Conservation (phyloP, 2,888 invertebrate genomes). For the Eupithecia pulchellata region DNA sequence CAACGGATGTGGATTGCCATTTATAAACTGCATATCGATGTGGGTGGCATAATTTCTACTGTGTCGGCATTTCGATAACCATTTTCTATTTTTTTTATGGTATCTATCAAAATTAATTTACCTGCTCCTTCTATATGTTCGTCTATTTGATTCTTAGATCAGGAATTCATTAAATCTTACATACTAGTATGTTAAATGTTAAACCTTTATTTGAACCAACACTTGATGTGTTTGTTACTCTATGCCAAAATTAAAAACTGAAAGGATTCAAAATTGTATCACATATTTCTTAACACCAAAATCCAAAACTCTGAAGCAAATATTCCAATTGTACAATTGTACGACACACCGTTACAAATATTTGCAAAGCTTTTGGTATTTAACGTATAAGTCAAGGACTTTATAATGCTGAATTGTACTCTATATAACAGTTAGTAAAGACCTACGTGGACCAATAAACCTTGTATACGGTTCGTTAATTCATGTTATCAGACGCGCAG, state of each 20-base stretch:
- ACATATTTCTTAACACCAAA: not conserved
- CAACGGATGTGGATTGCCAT: slow-evolving; percentile 74
- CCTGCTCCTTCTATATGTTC: not conserved
- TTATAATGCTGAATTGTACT: slow-evolving; percentile 8
- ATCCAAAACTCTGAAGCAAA: not conserved
- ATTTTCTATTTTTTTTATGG: not conserved
- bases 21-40: slow-evolving; percentile 68
- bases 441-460: slow-evolving; percentile 1
- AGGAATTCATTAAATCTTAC: not conserved
- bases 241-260: not conserved
- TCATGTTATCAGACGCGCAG: slow-evolving; percentile 37
- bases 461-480: slow-evolving; percentile 24
- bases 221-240: not conserved
- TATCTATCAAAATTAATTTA: not conserved
- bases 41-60: slow-evolving; percentile 68
- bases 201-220: not conserved
- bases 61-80: slow-evolving; percentile 15
- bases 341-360: not conserved
- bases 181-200: not conserved
- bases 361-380: not conserved
- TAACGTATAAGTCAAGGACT: not conserved
- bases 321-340: not conserved
- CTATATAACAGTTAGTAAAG: slow-evolving; percentile 1
- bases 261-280: not conserved
- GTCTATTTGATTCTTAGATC: not conserved